A percentile compares a stretch with the other conserved stretches of the same genome.
Evolutionary conservation across 2,797 vertebrate species (phyloP).

Genomic region (Myotis pilosus): DNA sequence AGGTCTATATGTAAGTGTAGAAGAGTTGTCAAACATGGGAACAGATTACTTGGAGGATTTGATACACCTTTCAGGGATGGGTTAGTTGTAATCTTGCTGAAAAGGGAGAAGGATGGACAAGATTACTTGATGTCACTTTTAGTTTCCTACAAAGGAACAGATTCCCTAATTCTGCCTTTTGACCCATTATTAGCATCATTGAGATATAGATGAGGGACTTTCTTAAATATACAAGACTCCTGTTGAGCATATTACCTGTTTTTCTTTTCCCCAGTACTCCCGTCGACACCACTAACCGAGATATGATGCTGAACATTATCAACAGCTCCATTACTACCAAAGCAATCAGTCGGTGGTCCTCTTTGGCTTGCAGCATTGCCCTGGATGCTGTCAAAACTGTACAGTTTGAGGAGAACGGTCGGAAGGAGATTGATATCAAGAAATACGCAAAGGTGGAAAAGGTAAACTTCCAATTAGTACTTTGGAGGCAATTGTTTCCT

Average conservation of each 20-base stretch:
- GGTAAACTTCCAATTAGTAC: constrained; percentile 79
- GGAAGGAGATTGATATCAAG: constrained; percentile 97
- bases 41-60: neutral
- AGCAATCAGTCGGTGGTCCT: constrained; percentile 92
- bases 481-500: neutral
- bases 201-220: neutral
- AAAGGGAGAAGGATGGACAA: neutral
- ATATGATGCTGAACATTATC: constrained; percentile 95
- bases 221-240: neutral
- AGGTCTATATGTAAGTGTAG: neutral
- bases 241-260: neutral
- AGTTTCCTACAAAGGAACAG: neutral
- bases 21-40: neutral
- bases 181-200: neutral
- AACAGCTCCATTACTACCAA: constrained; percentile 96
- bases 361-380: constrained; percentile 93
- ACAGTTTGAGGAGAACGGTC: constrained; percentile 93
- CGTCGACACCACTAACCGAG: constrained; percentile 89
- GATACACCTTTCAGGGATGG: neutral
- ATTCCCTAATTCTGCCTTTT: neutral
- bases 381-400: constrained; percentile 94
- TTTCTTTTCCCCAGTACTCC: constrained; percentile 85
- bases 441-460: constrained; percentile 97
- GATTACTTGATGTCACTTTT: neutral
- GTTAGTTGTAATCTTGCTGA: neutral